These are phyloP conservation scores for Leptobrachium ailaonicum DNA, from an alignment of 2,113 vertebrate genomes.

Conservation along the genomic window DNA sequence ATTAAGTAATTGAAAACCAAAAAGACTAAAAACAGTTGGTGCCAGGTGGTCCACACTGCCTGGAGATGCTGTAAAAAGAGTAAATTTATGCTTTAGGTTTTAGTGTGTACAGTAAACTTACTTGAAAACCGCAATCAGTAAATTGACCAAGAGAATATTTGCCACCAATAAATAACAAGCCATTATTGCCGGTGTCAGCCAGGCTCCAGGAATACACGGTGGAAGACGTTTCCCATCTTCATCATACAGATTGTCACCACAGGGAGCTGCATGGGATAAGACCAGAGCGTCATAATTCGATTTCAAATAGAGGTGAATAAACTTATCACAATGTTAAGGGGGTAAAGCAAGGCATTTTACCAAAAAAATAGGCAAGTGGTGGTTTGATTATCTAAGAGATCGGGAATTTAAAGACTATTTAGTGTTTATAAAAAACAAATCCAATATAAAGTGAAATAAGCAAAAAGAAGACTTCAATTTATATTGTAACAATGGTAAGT, in stretches of 20 bases:
- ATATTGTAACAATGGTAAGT: no score
- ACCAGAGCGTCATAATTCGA: background rate
- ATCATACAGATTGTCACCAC: constrained; percentile 93
- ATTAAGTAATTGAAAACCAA: background rate
- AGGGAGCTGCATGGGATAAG: constrained; percentile 78
- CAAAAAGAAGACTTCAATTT: no score
- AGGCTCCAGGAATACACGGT: constrained; percentile 94
- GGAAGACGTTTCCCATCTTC: constrained; percentile 95
- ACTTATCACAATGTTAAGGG: no score
- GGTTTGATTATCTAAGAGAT: no score
- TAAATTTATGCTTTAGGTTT: background rate
- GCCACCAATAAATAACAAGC: constrained; percentile 96
- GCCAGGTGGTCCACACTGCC: background rate
- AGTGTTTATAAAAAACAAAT: no score
- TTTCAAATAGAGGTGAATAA: no score
- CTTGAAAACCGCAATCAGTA: constrained; percentile 98
- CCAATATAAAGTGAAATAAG: no score
- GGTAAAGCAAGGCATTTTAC: no score
- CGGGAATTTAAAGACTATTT: no score
- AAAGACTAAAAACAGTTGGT: background rate
- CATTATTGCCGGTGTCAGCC: constrained; percentile 97
- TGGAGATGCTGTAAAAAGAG: background rate
- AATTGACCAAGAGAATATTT: constrained; percentile 95
- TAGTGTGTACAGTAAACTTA: constrained; percentile 58
- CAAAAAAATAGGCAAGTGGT: no score